Evolutionary conservation across 2,113 vertebrate species (phyloP).

Genomic region (Myiagra hebetior): DNA sequence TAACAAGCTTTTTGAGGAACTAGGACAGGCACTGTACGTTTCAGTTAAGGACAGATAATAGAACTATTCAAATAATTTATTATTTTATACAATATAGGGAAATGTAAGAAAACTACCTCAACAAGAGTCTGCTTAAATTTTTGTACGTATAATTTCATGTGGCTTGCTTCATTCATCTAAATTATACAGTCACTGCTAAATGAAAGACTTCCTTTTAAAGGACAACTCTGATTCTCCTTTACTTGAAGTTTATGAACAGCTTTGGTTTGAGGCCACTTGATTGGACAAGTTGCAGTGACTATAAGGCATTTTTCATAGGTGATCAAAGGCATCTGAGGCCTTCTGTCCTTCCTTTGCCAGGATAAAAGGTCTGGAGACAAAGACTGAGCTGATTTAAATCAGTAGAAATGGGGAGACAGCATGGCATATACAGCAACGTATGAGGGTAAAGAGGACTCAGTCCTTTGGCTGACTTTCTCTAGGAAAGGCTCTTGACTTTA

Average conservation of each 20-base stretch:
- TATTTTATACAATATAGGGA: constrained; percentile 72
- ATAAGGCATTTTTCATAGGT: background rate
- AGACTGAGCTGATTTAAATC: background rate
- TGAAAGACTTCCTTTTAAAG: constrained; percentile 43
- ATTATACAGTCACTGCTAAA: constrained; percentile 15
- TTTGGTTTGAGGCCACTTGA: constrained; percentile 1
- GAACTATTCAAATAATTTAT: constrained; percentile 81
- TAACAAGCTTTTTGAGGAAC: constrained; percentile 86
- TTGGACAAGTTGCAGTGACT: background rate
- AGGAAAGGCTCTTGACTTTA: background rate
- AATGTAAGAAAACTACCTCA: constrained; percentile 72
- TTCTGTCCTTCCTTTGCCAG: background rate
- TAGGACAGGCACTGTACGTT: constrained; percentile 79
- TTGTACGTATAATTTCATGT: constrained; percentile 45
- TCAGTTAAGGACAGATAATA: constrained; percentile 81
- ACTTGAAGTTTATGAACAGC: constrained; percentile 15
- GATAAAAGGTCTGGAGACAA: constrained; percentile 8
- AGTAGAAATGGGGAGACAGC: background rate
- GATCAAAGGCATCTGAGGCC: background rate
- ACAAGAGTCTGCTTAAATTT: constrained; percentile 66
- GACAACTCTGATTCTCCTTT: background rate
- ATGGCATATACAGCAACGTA: background rate
- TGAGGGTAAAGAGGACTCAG: background rate
- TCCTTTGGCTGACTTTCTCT: background rate
- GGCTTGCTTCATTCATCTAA: constrained; percentile 43